Base-by-base conservation (phyloP, 92 coral and sea anemone species). In the Phenganax marumi region DNA sequence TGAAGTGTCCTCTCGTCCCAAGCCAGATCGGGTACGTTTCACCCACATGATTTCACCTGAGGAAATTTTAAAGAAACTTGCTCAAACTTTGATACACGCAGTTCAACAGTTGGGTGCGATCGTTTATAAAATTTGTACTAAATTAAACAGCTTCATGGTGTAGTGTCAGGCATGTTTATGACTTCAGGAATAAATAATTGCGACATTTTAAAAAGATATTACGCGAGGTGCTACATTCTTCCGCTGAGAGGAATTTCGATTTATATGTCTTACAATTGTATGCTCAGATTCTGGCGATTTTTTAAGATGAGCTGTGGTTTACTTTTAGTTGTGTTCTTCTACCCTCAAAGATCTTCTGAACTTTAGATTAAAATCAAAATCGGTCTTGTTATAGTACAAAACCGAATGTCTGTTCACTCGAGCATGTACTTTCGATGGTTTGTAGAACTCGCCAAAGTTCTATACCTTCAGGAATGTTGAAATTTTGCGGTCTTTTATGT, bases 141-240 rank as follows among this genome's bases (percentile, higher is more conserved):
- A 78, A 78, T 78, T 78, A 61, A 62, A 61, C 8, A 66, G 73
- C 73, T 78, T 78, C 60, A 62, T 78, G 46, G 46, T 76, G 68
- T 23, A 39, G 17, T 54, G 81, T 76, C 48, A 66, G 12, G 48
- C 49, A 24, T 66, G 72, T 25, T 66, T 66, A 66, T 66, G 72
- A 66, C 18, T 66, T 66, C 17, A 33, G 72, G 72, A 66, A 25
- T 39, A 74, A 23, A 74, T 52, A 25, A 74, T 50, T 25, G 57
- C 63, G 79, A 50, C 62, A n/a, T 19, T 50, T 74, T 53, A 10
- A 22, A 53, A 8, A 10, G 23, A 50, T 25, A 52, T 49, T 72
- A 25, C 62, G 61, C 19, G 24, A n/a, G 50, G 21, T 26, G 61
- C 49, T 51, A 49, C 48, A 51, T 52, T 52, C 47, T 53, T 23